phyloP scores from a whole-genome alignment of 2,113 vertebrate genomes.

The Aepyceros melampus region DNA sequence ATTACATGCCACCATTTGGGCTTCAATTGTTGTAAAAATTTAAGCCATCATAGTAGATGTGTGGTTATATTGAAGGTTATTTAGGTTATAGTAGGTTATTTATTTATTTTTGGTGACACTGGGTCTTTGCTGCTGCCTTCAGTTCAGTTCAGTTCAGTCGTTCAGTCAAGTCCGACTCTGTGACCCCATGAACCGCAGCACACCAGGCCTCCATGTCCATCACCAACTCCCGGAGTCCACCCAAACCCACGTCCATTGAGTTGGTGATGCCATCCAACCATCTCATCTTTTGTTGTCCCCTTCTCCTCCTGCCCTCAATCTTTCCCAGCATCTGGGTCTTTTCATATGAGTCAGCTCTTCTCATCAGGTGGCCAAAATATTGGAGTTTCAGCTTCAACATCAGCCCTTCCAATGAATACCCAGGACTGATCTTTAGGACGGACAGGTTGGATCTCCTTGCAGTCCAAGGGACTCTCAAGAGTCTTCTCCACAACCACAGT shows the following conservation, averaged over 20 bases:
- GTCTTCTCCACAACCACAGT: not conserved
- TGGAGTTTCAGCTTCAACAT: not conserved
- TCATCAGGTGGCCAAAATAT: not conserved
- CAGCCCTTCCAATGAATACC: not conserved
- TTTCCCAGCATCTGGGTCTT: not conserved
- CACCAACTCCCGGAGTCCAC: not conserved
- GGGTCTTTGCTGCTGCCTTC: not conserved
- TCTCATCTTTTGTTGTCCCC: not conserved
- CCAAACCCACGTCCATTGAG: not conserved
- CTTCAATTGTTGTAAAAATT: not conserved
- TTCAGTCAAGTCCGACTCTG: not conserved
- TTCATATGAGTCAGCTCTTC: not conserved
- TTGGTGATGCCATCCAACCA: not conserved
- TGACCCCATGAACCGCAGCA: not conserved
- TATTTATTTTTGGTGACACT: not conserved
- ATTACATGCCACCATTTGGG: not conserved
- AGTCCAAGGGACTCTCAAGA: not conserved
- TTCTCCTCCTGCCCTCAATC: not conserved
- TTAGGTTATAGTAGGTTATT: not conserved
- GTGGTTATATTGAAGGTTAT: not conserved
- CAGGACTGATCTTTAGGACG: not conserved
- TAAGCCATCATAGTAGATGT: not conserved
- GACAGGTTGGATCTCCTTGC: not conserved
- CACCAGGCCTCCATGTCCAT: not conserved
- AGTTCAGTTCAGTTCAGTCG: not conserved